Conservation (phyloP, 2,888 invertebrate species). For the Melikaiella ostensackeni region DNA sequence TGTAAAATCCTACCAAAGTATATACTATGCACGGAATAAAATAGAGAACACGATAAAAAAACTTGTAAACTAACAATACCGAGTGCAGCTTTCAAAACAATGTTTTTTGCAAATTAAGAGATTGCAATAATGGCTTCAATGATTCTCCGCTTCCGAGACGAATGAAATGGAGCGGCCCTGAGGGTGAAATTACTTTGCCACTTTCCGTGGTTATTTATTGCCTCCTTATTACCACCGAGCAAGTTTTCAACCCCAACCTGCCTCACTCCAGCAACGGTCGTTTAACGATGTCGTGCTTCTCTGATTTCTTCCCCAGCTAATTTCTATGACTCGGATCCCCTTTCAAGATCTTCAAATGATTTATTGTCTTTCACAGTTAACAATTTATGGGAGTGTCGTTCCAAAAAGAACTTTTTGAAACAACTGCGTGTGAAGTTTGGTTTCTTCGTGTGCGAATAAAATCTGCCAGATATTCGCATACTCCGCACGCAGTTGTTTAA, state of each 20-base stretch:
- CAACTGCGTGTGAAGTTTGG: no score
- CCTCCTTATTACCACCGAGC: slow-evolving; percentile 68
- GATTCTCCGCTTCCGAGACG: slow-evolving; percentile 54
- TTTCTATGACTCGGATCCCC: slow-evolving; percentile 37
- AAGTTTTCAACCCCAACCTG: slow-evolving; percentile 50
- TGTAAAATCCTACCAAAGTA: no score
- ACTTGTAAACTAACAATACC: neutral
- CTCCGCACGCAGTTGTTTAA: no score
- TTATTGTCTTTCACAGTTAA: neutral
- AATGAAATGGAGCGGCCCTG: slow-evolving; percentile 52
- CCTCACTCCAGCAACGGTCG: slow-evolving; percentile 46
- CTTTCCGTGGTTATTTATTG: slow-evolving; percentile 73
- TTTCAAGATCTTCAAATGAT: neutral
- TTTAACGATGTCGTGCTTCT: slow-evolving; percentile 54
- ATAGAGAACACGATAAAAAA: no score
- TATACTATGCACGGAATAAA: no score
- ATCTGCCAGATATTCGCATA: no score
- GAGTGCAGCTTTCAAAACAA: slow-evolving; percentile 52
- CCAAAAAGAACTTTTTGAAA: no score
- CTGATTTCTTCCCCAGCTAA: slow-evolving; percentile 10
- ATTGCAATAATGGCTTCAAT: slow-evolving; percentile 74
- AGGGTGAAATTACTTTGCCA: slow-evolving; percentile 73
- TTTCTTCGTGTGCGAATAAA: no score
- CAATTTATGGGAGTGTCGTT: neutral
- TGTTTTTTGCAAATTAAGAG: slow-evolving; percentile 74